Evolutionary conservation across 1,140 invertebrate species (phyloP), one percentile per base, ranked within the genome.

Genomic region (Eufriesea mexicana): DNA sequence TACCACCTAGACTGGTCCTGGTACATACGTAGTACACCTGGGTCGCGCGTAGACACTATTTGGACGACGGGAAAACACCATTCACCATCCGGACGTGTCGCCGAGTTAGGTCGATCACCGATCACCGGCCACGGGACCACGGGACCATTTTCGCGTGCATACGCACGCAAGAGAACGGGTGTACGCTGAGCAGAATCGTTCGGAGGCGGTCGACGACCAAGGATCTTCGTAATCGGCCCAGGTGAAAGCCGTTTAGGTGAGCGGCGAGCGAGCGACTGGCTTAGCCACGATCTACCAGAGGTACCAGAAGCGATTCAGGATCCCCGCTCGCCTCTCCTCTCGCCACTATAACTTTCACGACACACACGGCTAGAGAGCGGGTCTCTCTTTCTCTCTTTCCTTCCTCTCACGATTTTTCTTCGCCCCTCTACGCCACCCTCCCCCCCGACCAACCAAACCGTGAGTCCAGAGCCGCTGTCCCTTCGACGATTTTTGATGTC

Each of bases 211-310:
- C 73, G 66, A 70, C 75, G 75, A 61, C 45, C 74, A 78, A 85
- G 79, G 57, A 86, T 85, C 74, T 16, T 82, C 79, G 59, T 61
- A 61, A 87, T 80, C 72, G 81, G 81, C 81, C 81, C 81, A 84
- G 81, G 86, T 87, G 86, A 87, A 87, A 87, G 86, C 86, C 81
- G 86, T 84, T 83, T 83, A 87, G 86, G 86, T 87, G 86, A 87
- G 61, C 86, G 85, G 83, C 62, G 77, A 86, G 68, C 81, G 67
- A 86, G 64, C 86, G 86, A 87, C 86, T 87, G 86, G 82, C 85
- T 62, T 79, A 86, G 82, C 73, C 82, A 80, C 78, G 85, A 79
- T 87, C 82, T 77, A 75, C 85, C 85, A 67, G 83, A 87, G 85
- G 67, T 87, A 87, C 74, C 86, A 66, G 79, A 87, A 83, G 76